phyloP scores from a whole-genome alignment of 2,888 invertebrate genomes.

The Drosophila setosimentum region DNA sequence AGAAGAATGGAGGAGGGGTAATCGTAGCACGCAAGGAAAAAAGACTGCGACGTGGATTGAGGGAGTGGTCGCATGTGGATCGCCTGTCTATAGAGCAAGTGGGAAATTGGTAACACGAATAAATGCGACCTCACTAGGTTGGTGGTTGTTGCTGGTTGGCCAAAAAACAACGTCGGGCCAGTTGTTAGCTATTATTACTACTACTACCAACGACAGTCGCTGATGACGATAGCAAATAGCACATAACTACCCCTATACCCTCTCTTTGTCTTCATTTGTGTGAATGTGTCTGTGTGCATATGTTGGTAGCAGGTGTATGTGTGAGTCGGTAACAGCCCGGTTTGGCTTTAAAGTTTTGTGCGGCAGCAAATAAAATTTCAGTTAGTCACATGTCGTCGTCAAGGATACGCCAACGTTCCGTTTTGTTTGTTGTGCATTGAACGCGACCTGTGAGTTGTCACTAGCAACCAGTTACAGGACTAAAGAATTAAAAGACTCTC shows the following conservation, averaged over 20 bases:
- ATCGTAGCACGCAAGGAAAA: slow-evolving; percentile 56
- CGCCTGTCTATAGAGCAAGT: slow-evolving; percentile 53
- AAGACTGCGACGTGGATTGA: slow-evolving; percentile 57
- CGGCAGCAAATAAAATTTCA: slow-evolving; percentile 85
- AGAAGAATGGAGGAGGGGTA: slow-evolving; percentile 14
- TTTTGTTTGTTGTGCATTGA: slow-evolving; percentile 68
- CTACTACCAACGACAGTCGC: slow-evolving; percentile 21
- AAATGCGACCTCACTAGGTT: slow-evolving; percentile 33
- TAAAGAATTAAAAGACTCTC: slow-evolving; percentile 29
- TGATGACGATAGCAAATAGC: slow-evolving; percentile 55
- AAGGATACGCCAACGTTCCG: slow-evolving; percentile 83
- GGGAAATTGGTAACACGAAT: slow-evolving; percentile 64
- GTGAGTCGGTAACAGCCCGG: slow-evolving; percentile 43
- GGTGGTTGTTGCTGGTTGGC: slow-evolving; percentile 78
- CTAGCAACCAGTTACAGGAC: slow-evolving; percentile 55
- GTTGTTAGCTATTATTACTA: slow-evolving; percentile 35
- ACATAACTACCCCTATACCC: slow-evolving; percentile 51
- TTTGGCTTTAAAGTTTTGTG: slow-evolving; percentile 81
- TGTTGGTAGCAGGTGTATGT: slow-evolving; percentile 46
- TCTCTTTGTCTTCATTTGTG: slow-evolving; percentile 10
- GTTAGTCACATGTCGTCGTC: slow-evolving; percentile 85
- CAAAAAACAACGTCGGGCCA: slow-evolving; percentile 53
- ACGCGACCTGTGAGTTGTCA: slow-evolving; percentile 53
- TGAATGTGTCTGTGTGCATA: slow-evolving; percentile 20
- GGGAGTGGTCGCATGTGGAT: slow-evolving; percentile 70